These are phyloP conservation scores for Alligator mississippiensis DNA, from an alignment of 2,113 vertebrate genomes.

Conservation along the genomic window DNA sequence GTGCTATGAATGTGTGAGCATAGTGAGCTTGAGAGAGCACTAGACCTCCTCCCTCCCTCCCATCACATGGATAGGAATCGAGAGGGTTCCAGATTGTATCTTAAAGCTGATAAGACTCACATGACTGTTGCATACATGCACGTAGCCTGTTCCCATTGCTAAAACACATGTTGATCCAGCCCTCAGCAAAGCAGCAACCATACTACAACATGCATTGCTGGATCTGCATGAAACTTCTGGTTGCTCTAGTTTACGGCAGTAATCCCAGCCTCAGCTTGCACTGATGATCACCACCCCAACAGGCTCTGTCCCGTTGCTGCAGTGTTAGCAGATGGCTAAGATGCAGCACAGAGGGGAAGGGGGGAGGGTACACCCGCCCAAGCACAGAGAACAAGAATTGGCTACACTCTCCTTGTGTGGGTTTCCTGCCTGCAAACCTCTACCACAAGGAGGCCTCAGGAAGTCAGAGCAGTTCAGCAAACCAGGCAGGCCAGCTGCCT, in stretches of 20 bases:
- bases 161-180: not conserved
- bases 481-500: not conserved
- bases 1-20: not conserved
- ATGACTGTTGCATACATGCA: no score
- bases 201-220: not conserved
- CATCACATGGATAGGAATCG: no score
- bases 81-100: not conserved
- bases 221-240: not conserved
- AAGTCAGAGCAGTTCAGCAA: not conserved
- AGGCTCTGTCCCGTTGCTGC: not conserved
- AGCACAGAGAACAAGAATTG: not conserved
- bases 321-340: not conserved
- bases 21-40: not conserved
- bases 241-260: not conserved
- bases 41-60: no score
- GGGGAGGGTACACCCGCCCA: not conserved
- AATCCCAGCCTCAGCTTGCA: no score
- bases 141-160: not conserved
- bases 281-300: no score
- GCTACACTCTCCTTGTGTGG: not conserved
- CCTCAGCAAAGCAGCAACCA: not conserved
- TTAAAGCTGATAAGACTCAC: not conserved
- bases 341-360: not conserved
- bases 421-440: conserved; percentile 16
- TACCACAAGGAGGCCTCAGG: not conserved